Evolutionary conservation across 1,140 invertebrate species (phyloP).

Genomic region (Aleiodes sp.): DNA sequence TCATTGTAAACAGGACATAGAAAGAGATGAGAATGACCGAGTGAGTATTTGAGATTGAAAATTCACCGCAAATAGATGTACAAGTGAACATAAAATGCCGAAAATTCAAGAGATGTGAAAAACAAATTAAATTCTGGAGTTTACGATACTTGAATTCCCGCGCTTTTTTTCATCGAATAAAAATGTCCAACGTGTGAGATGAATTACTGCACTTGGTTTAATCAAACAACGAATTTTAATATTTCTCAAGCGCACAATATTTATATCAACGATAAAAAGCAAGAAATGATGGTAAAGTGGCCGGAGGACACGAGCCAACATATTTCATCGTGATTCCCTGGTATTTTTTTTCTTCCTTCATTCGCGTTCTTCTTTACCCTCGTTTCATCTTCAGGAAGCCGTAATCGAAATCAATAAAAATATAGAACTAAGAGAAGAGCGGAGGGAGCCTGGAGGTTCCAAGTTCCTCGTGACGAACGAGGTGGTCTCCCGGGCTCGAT

Average conservation of each 20-base stretch:
- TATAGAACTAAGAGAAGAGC: slow-evolving; percentile 44
- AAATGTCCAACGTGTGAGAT: too few species aligned
- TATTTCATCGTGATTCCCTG: slow-evolving; percentile 27
- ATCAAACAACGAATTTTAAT: too few species aligned
- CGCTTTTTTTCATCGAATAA: too few species aligned
- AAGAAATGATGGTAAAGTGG: slow-evolving; percentile 19
- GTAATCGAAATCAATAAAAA: slow-evolving; percentile 63
- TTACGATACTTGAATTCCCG: too few species aligned
- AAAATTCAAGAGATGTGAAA: too few species aligned
- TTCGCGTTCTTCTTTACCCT: slow-evolving; percentile 9
- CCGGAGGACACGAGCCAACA: slow-evolving; percentile 25
- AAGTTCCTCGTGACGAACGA: slow-evolving; percentile 54
- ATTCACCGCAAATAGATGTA: neutral
- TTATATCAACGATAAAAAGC: slow-evolving; percentile 12
- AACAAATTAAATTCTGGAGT: too few species aligned
- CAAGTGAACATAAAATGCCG: too few species aligned
- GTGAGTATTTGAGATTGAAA: slow-evolving; percentile 22
- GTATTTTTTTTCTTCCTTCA: slow-evolving; percentile 7
- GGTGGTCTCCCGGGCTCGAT: slow-evolving; percentile 63
- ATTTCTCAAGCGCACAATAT: neutral
- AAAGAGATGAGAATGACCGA: slow-evolving; percentile 37
- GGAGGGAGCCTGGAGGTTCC: slow-evolving; percentile 22
- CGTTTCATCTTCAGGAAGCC: slow-evolving; percentile 23
- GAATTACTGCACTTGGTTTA: too few species aligned
- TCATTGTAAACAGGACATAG: neutral